Base-by-base conservation (phyloP, 2,797 vertebrate genomes). In the Gallinago solitaria region DNA sequence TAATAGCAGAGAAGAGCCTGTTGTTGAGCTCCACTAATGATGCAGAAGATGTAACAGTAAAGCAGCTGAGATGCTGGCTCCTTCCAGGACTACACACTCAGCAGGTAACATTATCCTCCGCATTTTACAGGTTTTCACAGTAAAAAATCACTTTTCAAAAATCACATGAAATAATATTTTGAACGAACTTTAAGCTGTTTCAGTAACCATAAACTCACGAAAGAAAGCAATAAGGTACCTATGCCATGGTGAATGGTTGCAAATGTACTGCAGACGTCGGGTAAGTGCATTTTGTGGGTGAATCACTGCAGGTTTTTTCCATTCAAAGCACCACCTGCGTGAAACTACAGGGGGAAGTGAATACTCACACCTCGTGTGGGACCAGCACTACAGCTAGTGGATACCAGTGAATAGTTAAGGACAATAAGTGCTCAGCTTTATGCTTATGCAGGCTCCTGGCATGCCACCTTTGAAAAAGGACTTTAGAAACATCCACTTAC, bases 1-100 rank as follows among this genome's bases (percentile, higher is more conserved):
- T 61, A 87, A 89, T 3, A 93, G 89, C 76, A 90, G 84, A 83
- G 20, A 50, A 83, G 76, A 94, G 75, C n/a, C 79, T 83, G 87
- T 3, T 71, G 73, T 48, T 78, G 87, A 91, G 89, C 80, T 92
- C 70, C 4, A 6, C 61, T 93, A 93, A 96, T 24, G 79, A 94
- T 35, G 73, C 65, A 69, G 69, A 56, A 89, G 89, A 86, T 69
- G 50, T 20, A 83, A 80, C 45, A 6, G 16, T 9, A 50, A 90
- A 81, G 82, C 48, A 74, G 53, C 17, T 0, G 3, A 75, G 64
- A 78, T 5, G 14, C 37, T 16, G 45, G 57, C 48, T 80, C 68
- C 35, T 91, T 87, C 54, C 87, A 89, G 79, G 28, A 76, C 84
- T 64, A 35, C 9, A 9, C 37, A 17, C 47, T 71, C 23, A 13